Evolutionary conservation across 1,140 invertebrate genomes (phyloP).

Genomic region (Eciton burchellii): DNA sequence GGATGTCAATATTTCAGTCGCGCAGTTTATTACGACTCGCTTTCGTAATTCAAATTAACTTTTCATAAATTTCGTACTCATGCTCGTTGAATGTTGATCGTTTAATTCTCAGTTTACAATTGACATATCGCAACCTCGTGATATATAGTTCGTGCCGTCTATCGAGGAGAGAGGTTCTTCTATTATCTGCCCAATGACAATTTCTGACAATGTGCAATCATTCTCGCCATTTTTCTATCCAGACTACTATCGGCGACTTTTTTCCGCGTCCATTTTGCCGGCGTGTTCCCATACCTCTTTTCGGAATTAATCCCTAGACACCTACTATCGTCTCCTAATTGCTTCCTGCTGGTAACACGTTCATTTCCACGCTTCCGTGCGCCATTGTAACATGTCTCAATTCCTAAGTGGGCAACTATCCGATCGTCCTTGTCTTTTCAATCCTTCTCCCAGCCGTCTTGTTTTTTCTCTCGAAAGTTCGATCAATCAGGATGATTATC

Average conservation of each 20-base stretch:
- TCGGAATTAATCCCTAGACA: slow-evolving; percentile 71
- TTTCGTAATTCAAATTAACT: slow-evolving; percentile 3
- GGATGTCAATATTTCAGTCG: not conserved
- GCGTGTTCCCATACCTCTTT: slow-evolving; percentile 58
- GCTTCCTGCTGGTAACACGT: slow-evolving; percentile 74
- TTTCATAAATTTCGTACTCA: not conserved
- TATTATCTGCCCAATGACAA: slow-evolving; percentile 18
- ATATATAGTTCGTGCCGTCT: not conserved
- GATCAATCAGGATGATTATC: not conserved
- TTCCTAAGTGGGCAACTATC: slow-evolving; percentile 39
- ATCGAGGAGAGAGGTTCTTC: not conserved
- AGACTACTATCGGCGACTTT: slow-evolving; percentile 37
- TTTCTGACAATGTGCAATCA: slow-evolving; percentile 33
- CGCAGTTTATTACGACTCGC: not conserved
- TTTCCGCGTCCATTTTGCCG: slow-evolving; percentile 32
- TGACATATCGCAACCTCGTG: slow-evolving; percentile 8
- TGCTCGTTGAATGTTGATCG: too few relatives aligned
- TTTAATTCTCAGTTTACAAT: slow-evolving; percentile 6
- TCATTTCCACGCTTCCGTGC: slow-evolving; percentile 67
- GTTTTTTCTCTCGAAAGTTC: slow-evolving; percentile 30
- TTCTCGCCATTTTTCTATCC: slow-evolving; percentile 36
- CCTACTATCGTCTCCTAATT: slow-evolving; percentile 71
- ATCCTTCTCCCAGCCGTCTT: slow-evolving; percentile 21
- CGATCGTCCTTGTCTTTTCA: slow-evolving; percentile 22
- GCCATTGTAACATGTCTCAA: slow-evolving; percentile 63